Conservation (phyloP, 2,888 invertebrate species). For the Platycheirus albimanus region DNA sequence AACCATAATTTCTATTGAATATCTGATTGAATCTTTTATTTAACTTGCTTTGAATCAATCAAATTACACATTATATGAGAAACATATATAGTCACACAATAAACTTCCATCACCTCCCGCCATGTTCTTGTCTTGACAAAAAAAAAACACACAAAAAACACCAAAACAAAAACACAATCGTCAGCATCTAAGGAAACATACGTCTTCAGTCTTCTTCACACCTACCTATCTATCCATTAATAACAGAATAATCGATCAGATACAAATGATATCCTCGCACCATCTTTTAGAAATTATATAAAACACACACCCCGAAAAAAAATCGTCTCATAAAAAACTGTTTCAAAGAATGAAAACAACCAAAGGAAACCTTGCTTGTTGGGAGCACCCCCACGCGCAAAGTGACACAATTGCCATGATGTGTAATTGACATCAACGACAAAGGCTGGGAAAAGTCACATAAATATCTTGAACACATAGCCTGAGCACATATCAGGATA, state of each 20-base stretch:
- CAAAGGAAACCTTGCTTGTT: conserved; percentile 44
- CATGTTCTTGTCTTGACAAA: too few relatives aligned
- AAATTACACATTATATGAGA: conserved; percentile 20
- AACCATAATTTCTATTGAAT: too few relatives aligned
- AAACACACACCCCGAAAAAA: neutral
- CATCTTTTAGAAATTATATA: neutral
- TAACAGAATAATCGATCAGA: conserved; percentile 46
- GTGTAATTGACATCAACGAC: conserved; percentile 66
- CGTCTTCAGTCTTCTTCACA: conserved; percentile 26
- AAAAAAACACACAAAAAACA: too few relatives aligned
- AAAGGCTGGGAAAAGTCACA: conserved; percentile 42
- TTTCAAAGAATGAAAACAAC: conserved; percentile 1
- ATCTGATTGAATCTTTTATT: too few relatives aligned
- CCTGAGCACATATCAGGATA: conserved; percentile 36
- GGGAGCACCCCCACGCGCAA: conserved; percentile 21
- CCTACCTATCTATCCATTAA: conserved; percentile 15
- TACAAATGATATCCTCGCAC: conserved; percentile 5
- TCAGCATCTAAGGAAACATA: conserved; percentile 24
- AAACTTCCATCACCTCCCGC: too few relatives aligned
- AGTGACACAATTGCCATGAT: conserved; percentile 62
- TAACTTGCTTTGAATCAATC: conserved; percentile 18
- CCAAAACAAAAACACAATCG: too few relatives aligned
- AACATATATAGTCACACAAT: neutral
- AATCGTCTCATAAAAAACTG: conserved; percentile 12
- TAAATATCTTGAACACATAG: conserved; percentile 49